These are phyloP conservation scores for Latrodectus elegans DNA, from an alignment of 2,888 invertebrate genomes.

Conservation along the genomic window DNA sequence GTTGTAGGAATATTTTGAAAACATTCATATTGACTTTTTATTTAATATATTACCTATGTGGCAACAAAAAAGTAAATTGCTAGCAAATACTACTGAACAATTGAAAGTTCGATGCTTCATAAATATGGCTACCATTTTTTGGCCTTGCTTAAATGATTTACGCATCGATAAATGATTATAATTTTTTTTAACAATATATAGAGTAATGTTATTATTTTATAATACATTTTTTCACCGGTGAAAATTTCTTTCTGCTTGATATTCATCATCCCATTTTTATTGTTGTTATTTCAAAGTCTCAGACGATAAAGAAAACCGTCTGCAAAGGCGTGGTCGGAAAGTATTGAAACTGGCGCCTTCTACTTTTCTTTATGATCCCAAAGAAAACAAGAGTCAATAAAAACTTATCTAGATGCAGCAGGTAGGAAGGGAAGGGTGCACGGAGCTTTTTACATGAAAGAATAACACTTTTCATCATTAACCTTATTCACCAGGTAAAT, in stretches of 20 bases:
- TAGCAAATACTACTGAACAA: no score
- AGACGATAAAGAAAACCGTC: slow-evolving; percentile 37
- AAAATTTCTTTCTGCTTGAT: background rate
- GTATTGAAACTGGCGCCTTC: slow-evolving; percentile 36
- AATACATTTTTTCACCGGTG: slow-evolving; percentile 18
- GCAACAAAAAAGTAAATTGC: no score
- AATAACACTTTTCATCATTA: no score
- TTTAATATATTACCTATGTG: no score
- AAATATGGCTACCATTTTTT: slow-evolving; percentile 1
- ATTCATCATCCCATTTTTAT: background rate
- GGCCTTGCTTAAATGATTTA: slow-evolving; percentile 19
- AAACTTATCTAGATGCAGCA: background rate
- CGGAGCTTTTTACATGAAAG: background rate
- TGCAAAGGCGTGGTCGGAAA: slow-evolving; percentile 20
- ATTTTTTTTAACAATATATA: slow-evolving; percentile 13
- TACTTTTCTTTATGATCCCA: background rate
- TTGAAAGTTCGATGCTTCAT: no score
- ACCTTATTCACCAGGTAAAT: no score
- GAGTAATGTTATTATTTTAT: slow-evolving; percentile 43
- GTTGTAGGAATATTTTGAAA: no score
- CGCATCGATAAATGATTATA: slow-evolving; percentile 17
- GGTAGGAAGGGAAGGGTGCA: background rate
- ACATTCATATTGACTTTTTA: no score
- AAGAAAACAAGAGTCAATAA: background rate
- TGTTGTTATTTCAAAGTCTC: slow-evolving; percentile 7